Base-by-base conservation (phyloP, 2,888 invertebrate genomes). In the Megalurothrips usitatus region DNA sequence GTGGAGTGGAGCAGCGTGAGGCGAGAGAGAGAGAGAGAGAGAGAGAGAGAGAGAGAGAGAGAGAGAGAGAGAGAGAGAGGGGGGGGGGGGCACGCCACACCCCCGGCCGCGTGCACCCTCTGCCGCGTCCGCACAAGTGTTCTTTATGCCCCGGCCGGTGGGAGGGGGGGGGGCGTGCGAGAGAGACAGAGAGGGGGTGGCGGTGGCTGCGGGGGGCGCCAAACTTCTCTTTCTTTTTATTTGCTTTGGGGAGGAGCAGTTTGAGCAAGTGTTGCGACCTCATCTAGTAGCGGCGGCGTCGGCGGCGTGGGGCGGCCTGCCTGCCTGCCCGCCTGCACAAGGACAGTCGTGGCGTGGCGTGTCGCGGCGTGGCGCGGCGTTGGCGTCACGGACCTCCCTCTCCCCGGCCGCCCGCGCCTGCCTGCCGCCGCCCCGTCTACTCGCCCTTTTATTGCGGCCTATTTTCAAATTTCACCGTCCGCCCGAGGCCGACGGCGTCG, bases 41-140 rank as follows among this genome's bases (percentile, higher is more conserved):
- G 34, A 43, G 34, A 43, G 34, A 43, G 34, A 43, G 34, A 43
- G 34, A 43, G 34, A 43, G 34, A 43, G 34, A 43, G 34, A 43
- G 34, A 43, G 34, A 43, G 34, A 43, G 34, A 43, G 34, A 43
- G 34, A 43, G 34, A 43, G 34, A 43, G 34, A 43, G 34, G 6
- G 34, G 6, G 34, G 6, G 34, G 6, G 34, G 6, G 34, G 6
- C 63, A 2, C 63, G 19, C 63, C 63, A 19, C 68, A 2, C 23
- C 68, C 68, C 58, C 58, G 58, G 58, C 68, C 68, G 26, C 68
- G 63, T n/a, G 68, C 68, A 68, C 68, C 68, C 68, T 68, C 68
- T 68, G 68, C 68, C 68, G 68, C 68, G 68, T 68, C 68, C 68
- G 68, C 68, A 68, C 68, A 68, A 68, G 68, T 68, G 68, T 68